phyloP scores from a whole-genome alignment of 2,888 invertebrate species.

The Xestoiulus laeticollis region DNA sequence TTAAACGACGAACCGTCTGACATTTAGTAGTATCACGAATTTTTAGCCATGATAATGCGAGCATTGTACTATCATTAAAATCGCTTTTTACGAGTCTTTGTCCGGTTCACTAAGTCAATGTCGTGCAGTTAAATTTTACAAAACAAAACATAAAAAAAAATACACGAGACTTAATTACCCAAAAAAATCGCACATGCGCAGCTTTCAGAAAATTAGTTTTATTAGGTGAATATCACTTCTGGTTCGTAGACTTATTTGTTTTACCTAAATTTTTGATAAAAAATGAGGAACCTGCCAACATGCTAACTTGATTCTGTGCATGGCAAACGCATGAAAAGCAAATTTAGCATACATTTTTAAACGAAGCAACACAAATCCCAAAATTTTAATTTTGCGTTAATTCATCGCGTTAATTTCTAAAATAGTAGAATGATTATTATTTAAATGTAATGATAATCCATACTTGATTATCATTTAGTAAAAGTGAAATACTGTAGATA shows the following conservation, averaged over 20 bases:
- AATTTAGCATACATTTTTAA: too few relatives aligned
- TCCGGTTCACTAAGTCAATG: slow-evolving; percentile 39
- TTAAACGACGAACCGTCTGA: slow-evolving; percentile 34
- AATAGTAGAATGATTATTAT: too few relatives aligned
- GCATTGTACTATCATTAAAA: slow-evolving; percentile 39
- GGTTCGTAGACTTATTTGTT: neutral
- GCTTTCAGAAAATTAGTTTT: neutral
- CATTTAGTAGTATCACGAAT: slow-evolving; percentile 10
- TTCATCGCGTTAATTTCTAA: too few relatives aligned
- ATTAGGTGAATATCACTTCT: neutral
- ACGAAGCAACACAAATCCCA: too few relatives aligned
- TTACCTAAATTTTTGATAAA: neutral
- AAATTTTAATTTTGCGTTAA: too few relatives aligned
- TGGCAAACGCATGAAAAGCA: too few relatives aligned
- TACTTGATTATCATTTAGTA: too few relatives aligned
- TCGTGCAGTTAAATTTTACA: slow-evolving; percentile 22
- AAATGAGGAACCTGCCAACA: too few relatives aligned
- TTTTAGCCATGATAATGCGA: slow-evolving; percentile 32
- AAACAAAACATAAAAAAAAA: neutral
- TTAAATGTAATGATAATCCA: too few relatives aligned
- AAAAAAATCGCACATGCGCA: neutral
- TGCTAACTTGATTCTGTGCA: too few relatives aligned
- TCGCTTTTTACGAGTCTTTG: slow-evolving; percentile 39
- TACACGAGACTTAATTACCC: slow-evolving; percentile 1
- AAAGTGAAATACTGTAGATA: neutral